These are phyloP conservation scores for Megalonaias nervosa DNA, from an alignment of 1,140 invertebrate genomes.

Conservation along the genomic window DNA sequence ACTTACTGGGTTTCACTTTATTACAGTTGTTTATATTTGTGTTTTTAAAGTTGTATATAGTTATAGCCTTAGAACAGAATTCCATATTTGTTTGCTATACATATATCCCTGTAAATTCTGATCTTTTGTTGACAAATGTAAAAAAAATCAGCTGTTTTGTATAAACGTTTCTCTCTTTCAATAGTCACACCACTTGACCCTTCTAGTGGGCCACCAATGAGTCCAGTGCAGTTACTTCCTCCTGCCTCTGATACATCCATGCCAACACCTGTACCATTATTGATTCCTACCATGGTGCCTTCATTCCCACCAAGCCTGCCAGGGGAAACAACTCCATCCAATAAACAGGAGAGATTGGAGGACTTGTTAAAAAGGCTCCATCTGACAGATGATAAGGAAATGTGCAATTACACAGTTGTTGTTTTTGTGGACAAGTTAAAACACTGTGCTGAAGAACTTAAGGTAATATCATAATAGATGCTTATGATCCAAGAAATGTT, in stretches of 20 bases:
- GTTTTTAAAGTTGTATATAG: too few species aligned
- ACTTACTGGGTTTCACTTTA: too few species aligned
- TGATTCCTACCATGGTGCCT: slow-evolving; percentile 20
- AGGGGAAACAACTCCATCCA: neutral
- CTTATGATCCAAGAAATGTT: too few species aligned
- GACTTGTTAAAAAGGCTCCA: slow-evolving; percentile 18
- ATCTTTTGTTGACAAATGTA: too few species aligned
- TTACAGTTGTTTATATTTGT: too few species aligned
- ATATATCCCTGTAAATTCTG: too few species aligned
- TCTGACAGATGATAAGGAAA: slow-evolving; percentile 6
- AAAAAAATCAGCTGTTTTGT: too few species aligned
- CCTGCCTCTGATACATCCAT: slow-evolving; percentile 20
- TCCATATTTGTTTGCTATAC: too few species aligned
- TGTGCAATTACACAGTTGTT: slow-evolving; percentile 3
- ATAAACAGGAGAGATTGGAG: neutral
- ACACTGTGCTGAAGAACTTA: too few species aligned
- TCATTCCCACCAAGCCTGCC: neutral
- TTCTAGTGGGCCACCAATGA: slow-evolving; percentile 14
- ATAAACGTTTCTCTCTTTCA: too few species aligned
- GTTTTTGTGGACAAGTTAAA: slow-evolving; percentile 2
- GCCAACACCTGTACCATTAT: slow-evolving; percentile 25
- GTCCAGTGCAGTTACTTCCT: slow-evolving; percentile 22
- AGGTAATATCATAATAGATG: too few species aligned
- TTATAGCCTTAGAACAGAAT: too few species aligned
- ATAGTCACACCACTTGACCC: slow-evolving; percentile 23